Conservation (phyloP, 2,797 vertebrate genomes). For the Coluber constrictor region DNA sequence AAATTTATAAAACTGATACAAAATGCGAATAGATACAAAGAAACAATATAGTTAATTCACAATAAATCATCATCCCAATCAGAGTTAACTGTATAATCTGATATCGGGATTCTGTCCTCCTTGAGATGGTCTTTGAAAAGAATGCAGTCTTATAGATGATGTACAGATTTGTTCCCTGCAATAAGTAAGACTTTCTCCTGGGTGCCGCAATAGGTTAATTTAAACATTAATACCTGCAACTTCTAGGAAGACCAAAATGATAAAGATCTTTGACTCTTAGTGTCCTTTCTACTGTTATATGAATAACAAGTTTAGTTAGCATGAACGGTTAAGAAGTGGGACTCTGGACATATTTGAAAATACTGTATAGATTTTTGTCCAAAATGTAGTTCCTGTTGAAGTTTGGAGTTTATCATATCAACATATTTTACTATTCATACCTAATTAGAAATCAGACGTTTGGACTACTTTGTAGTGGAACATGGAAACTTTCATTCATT, state of each 20-base stretch:
- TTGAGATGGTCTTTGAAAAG: not conserved
- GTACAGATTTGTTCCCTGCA: not conserved
- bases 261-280: not conserved
- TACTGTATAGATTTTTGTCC: not conserved
- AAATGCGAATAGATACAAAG: not conserved
- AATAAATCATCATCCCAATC: not conserved
- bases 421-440: not conserved
- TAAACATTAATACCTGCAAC: not conserved
- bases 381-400: not conserved
- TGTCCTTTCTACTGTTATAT: not conserved
- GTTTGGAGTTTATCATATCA: not conserved
- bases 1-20: not conserved
- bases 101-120: not conserved
- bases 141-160: not conserved
- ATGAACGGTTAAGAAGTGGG: not conserved
- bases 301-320: not conserved
- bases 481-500: not conserved
- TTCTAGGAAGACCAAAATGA: not conserved
- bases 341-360: not conserved
- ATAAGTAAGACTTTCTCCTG: not conserved
- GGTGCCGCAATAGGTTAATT: not conserved
- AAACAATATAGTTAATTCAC: not conserved
- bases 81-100: not conserved
- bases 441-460: not conserved
- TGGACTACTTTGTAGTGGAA: not conserved